Evolutionary conservation across 1,140 invertebrate genomes (phyloP).

Genomic region (Brachystomella parvula): DNA sequence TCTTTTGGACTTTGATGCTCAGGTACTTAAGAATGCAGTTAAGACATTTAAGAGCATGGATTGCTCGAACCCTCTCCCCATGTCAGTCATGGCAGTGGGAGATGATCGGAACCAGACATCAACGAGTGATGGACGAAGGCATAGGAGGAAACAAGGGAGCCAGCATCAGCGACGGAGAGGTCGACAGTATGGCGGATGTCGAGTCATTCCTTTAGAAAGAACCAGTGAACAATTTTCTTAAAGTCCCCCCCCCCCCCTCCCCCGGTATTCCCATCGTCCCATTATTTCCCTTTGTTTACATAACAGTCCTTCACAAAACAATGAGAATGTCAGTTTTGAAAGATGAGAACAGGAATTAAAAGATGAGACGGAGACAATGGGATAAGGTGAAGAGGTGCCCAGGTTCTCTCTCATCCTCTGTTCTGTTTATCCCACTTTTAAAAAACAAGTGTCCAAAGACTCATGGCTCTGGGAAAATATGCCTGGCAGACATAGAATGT

Average conservation of each 20-base stretch:
- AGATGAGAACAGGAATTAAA: no score
- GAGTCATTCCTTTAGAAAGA: constrained; percentile 29
- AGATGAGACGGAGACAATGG: no score
- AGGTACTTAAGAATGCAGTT: constrained; percentile 44
- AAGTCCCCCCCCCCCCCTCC: no score
- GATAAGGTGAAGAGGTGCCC: no score
- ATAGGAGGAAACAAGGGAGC: constrained; percentile 29
- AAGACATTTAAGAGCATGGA: constrained; percentile 45
- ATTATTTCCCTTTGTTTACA: no score
- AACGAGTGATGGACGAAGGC: constrained; percentile 21
- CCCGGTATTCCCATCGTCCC: not conserved
- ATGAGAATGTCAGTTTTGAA: no score
- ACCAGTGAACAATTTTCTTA: constrained; percentile 25
- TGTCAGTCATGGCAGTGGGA: constrained; percentile 39
- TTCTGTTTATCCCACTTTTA: no score
- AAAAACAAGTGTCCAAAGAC: no score
- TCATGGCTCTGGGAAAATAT: no score
- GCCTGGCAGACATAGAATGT: no score
- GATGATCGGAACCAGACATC: not conserved
- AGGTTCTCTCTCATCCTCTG: no score
- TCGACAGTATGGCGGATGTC: constrained; percentile 34
- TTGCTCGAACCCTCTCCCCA: constrained; percentile 46
- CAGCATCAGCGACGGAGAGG: constrained; percentile 16
- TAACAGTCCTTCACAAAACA: no score
- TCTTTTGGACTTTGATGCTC: constrained; percentile 18